Evolutionary conservation across 2,888 invertebrate genomes (phyloP).

Genomic region (Tethea ocularis): DNA sequence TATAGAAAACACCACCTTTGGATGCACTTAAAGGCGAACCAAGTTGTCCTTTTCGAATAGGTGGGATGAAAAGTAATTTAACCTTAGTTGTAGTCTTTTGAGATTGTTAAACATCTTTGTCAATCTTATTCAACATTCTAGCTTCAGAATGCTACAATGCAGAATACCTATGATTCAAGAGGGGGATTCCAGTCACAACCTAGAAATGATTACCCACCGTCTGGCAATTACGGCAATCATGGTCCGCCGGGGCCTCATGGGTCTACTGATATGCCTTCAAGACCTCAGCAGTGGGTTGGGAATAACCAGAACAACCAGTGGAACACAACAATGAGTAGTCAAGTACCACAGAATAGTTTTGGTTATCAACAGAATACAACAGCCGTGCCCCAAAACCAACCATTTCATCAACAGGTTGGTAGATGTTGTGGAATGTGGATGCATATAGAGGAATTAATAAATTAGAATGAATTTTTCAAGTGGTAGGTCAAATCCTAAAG

Average conservation of each 20-base stretch:
- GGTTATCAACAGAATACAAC: slow-evolving; percentile 30
- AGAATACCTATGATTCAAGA: slow-evolving; percentile 37
- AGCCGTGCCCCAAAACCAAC: slow-evolving; percentile 16
- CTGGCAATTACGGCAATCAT: slow-evolving; percentile 18
- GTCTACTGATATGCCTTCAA: slow-evolving; percentile 5
- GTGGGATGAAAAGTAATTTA: no score
- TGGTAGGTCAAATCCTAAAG: no score
- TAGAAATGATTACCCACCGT: slow-evolving; percentile 14
- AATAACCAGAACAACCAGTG: slow-evolving; percentile 17
- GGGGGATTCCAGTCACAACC: slow-evolving; percentile 37
- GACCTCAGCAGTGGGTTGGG: slow-evolving; percentile 37
- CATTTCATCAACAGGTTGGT: slow-evolving; percentile 41
- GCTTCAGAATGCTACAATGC: slow-evolving; percentile 22
- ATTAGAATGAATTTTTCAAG: no score
- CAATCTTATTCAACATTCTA: slow-evolving; percentile 17
- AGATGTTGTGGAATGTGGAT: no score
- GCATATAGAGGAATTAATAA: no score
- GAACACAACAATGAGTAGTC: slow-evolving; percentile 20
- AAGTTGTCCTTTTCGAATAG: no score
- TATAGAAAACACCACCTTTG: no score
- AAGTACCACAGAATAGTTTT: slow-evolving; percentile 34
- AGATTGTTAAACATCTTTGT: no score
- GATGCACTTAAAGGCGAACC: no score
- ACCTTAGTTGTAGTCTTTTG: no score
- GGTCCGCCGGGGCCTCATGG: slow-evolving; percentile 9